These are phyloP conservation scores for Sander lucioperca DNA, from an alignment of 2,113 vertebrate genomes.

Conservation along the genomic window DNA sequence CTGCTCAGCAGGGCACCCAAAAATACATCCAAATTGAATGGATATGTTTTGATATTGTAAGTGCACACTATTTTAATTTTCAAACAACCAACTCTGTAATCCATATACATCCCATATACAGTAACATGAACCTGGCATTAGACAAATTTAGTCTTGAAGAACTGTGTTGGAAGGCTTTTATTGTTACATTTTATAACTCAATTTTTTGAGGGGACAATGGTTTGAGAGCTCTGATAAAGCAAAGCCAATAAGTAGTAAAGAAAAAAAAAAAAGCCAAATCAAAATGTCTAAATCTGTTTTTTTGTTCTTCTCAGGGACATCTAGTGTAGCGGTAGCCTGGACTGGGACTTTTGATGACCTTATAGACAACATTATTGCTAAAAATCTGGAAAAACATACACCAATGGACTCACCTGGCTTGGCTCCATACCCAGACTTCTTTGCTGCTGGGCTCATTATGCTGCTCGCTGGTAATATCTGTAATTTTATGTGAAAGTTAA, in stretches of 20 bases:
- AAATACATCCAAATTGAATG: too few relatives aligned
- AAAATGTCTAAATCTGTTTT: neutral
- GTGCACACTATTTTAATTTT: too few relatives aligned
- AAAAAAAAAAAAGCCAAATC: neutral
- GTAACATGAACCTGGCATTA: neutral
- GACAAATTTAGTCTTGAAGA: neutral
- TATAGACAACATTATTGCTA: slow-evolving; percentile 42
- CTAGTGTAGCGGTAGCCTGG: slow-evolving; percentile 59
- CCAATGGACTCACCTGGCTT: slow-evolving; percentile 42
- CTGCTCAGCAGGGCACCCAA: too few relatives aligned
- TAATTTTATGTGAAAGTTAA: neutral
- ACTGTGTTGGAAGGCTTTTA: neutral
- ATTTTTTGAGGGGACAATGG: neutral
- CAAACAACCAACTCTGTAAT: too few relatives aligned
- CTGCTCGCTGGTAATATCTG: slow-evolving; percentile 44
- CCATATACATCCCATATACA: too few relatives aligned
- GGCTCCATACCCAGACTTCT: slow-evolving; percentile 59
- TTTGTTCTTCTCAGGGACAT: slow-evolving; percentile 39
- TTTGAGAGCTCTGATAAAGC: neutral
- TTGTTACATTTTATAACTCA: neutral
- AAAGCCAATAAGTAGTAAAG: neutral
- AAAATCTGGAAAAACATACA: slow-evolving; percentile 20
- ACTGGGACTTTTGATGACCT: slow-evolving; percentile 62
- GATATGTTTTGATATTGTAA: too few relatives aligned
- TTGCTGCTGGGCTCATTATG: slow-evolving; percentile 59